These are phyloP conservation scores for Shargacucullia verbasci DNA, from an alignment of 2,888 invertebrate species.

Conservation along the genomic window DNA sequence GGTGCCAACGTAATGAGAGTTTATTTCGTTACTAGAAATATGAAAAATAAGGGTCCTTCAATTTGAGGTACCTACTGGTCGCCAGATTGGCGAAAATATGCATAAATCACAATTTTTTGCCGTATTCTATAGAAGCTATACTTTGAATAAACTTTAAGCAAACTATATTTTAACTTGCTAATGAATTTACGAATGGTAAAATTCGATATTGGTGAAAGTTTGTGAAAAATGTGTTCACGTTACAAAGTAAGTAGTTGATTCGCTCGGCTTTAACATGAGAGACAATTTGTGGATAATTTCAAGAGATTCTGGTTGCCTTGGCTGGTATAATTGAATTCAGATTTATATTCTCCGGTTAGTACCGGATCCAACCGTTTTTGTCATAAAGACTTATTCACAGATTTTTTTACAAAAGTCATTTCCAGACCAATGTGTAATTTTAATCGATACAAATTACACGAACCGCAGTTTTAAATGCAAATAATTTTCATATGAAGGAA, in stretches of 20 bases:
- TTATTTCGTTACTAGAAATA: neutral
- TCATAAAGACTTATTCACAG: no score
- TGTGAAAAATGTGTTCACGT: conserved; percentile 3
- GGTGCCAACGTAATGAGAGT: neutral
- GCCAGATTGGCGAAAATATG: conserved; percentile 37
- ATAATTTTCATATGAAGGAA: no score
- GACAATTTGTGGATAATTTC: no score
- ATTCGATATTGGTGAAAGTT: conserved; percentile 5
- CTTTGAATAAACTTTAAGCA: conserved; percentile 39
- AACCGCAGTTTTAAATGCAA: no score
- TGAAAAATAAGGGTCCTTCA: conserved; percentile 22
- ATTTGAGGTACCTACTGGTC: conserved; percentile 21
- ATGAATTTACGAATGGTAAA: conserved; percentile 26
- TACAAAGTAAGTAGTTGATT: neutral
- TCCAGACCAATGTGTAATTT: no score
- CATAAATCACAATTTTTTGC: conserved; percentile 50
- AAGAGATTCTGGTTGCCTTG: no score
- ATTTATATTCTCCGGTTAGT: no score
- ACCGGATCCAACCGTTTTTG: no score
- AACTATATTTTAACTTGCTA: conserved; percentile 18
- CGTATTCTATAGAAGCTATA: conserved; percentile 35
- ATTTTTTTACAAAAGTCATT: no score
- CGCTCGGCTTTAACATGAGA: neutral
- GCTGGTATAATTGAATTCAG: no score
- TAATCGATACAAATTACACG: no score